Conservation (phyloP, 2,888 invertebrate genomes). For the Autographa gamma region DNA sequence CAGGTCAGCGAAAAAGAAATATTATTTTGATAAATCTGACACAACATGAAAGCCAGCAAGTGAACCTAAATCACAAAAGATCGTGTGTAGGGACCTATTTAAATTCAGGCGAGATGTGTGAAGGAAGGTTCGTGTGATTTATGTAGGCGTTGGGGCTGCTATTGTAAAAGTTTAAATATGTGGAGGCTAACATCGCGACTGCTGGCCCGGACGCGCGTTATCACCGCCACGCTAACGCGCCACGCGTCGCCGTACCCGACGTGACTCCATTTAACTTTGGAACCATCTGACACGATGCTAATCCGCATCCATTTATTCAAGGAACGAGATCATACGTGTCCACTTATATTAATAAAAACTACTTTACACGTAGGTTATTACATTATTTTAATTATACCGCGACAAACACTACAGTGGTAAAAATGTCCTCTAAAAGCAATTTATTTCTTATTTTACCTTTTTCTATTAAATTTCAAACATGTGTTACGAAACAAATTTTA, state of each 20-base stretch:
- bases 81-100: constrained; percentile 81
- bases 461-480: neutral
- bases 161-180: constrained; percentile 85
- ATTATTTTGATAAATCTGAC: constrained; percentile 64
- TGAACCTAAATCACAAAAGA: constrained; percentile 79
- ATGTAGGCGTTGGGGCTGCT: constrained; percentile 75
- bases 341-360: constrained; percentile 26
- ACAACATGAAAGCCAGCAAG: constrained; percentile 69
- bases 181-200: constrained; percentile 64
- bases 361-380: too few relatives aligned
- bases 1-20: constrained; percentile 48
- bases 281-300: constrained; percentile 64
- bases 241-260: constrained; percentile 58
- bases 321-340: constrained; percentile 21
- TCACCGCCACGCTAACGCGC: constrained; percentile 43
- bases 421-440: neutral
- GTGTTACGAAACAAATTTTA: constrained; percentile 5
- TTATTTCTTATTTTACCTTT: neutral
- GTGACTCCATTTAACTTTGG: constrained; percentile 69
- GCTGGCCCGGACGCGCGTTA: constrained; percentile 50
- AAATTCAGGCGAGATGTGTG: constrained; percentile 84
- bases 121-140: constrained; percentile 82
- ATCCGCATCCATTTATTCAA: constrained; percentile 46
- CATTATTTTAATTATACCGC: neutral
- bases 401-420: neutral